Conservation (phyloP, 2,113 vertebrate genomes). For the Notarius lentiginosus region DNA sequence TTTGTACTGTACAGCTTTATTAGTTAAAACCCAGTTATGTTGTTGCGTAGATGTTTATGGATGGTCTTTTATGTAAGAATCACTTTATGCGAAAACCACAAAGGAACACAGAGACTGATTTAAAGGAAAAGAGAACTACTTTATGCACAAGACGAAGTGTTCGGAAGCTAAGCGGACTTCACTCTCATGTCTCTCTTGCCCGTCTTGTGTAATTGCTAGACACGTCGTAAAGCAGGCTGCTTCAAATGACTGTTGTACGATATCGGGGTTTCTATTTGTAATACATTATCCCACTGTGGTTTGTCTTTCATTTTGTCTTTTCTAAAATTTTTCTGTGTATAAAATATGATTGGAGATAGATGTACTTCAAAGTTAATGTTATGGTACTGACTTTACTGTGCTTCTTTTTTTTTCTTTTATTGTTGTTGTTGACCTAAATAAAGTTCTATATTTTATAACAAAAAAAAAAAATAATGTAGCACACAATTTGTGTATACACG, state of each 20-base stretch:
- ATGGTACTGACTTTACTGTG: slow-evolving; percentile 72
- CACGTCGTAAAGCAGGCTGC: slow-evolving; percentile 33
- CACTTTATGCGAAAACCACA: slow-evolving; percentile 55
- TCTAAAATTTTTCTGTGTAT: slow-evolving; percentile 59
- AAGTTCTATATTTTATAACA: slow-evolving; percentile 85
- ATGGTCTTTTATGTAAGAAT: slow-evolving; percentile 71
- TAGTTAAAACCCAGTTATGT: slow-evolving; percentile 70
- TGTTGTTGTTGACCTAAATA: slow-evolving; percentile 80
- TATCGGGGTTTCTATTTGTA: slow-evolving; percentile 49
- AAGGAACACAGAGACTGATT: slow-evolving; percentile 47
- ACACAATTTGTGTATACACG: neutral
- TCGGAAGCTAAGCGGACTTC: slow-evolving; percentile 33
- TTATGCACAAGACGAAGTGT: slow-evolving; percentile 29
- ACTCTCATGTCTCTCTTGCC: slow-evolving; percentile 16
- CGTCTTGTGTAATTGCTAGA: slow-evolving; percentile 28
- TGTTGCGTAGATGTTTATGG: slow-evolving; percentile 71
- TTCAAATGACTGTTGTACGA: slow-evolving; percentile 45
- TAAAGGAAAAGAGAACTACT: slow-evolving; percentile 31
- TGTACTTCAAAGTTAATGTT: slow-evolving; percentile 75
- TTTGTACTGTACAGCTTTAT: slow-evolving; percentile 74
- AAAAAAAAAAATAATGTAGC: neutral
- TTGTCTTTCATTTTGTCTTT: slow-evolving; percentile 56
- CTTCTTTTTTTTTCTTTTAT: slow-evolving; percentile 70
- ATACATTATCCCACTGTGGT: slow-evolving; percentile 60
- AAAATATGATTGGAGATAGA: slow-evolving; percentile 61